Evolutionary conservation across 2,797 vertebrate species (phyloP).

Genomic region (Myiotriccus ornatus): DNA sequence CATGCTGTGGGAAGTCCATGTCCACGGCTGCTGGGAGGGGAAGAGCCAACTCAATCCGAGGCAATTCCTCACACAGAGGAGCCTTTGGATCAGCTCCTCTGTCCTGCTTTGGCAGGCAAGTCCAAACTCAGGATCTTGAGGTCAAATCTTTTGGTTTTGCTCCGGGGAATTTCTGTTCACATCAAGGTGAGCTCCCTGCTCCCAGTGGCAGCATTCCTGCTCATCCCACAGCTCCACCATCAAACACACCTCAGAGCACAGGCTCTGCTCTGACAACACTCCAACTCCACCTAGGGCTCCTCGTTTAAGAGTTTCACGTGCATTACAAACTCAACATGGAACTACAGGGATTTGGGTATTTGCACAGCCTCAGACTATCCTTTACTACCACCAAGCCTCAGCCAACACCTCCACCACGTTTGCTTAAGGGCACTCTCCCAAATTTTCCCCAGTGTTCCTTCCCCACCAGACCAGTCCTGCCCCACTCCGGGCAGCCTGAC

Average conservation of each 20-base stretch:
- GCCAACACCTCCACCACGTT: neutral
- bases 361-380: neutral
- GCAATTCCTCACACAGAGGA: neutral
- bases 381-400: fast-evolving
- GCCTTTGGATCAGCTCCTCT: neutral
- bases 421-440: neutral
- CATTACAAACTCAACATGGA: neutral
- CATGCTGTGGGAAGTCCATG: fast-evolving
- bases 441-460: fast-evolving
- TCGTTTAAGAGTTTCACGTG: fast-evolving
- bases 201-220: fast-evolving
- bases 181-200: neutral
- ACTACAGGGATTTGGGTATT: neutral
- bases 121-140: neutral
- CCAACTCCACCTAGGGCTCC: neutral
- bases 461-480: neutral
- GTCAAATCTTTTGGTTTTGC: neutral
- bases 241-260: neutral
- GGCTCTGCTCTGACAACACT: neutral
- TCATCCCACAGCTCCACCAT: neutral
- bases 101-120: neutral
- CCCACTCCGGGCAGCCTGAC: neutral
- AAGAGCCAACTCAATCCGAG: fast-evolving
- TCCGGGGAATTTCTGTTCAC: neutral
- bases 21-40: neutral